These are phyloP conservation scores for Noctua janthina DNA, from an alignment of 2,888 invertebrate species.

Conservation along the genomic window DNA sequence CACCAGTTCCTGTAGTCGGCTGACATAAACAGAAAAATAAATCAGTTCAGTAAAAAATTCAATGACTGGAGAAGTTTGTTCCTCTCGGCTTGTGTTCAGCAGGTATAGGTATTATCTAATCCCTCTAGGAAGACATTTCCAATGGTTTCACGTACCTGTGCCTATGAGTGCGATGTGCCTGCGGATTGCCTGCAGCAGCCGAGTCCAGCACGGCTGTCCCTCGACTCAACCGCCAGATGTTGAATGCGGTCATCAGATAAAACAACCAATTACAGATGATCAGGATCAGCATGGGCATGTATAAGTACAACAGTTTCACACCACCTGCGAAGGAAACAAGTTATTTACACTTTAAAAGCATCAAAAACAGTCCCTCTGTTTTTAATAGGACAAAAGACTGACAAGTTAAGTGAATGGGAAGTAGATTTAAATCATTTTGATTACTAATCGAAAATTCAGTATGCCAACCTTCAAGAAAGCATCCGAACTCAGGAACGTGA, in stretches of 20 bases:
- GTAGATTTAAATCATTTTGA: not conserved
- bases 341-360: not conserved
- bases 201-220: slow-evolving; percentile 79
- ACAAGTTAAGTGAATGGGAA: not conserved
- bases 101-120: not conserved
- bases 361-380: not conserved
- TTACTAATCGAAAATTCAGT: not conserved
- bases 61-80: not conserved
- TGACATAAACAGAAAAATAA: too few species aligned
- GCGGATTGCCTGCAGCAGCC: slow-evolving; percentile 79
- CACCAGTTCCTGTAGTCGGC: not conserved
- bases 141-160: slow-evolving; percentile 72
- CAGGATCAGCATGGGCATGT: slow-evolving; percentile 83
- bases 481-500: slow-evolving; percentile 72
- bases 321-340: slow-evolving; percentile 70
- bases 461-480: slow-evolving; percentile 79
- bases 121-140: not conserved
- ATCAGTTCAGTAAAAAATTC: not conserved
- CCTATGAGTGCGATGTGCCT: slow-evolving; percentile 79
- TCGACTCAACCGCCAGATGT: slow-evolving; percentile 83
- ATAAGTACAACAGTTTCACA: slow-evolving; percentile 81
- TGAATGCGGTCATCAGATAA: slow-evolving; percentile 85
- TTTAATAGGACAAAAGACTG: not conserved
- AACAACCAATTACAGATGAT: slow-evolving; percentile 83
- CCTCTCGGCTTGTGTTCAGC: not conserved